phyloP scores from a whole-genome alignment of 1,140 invertebrate genomes.

The Drosophila busckii region DNA sequence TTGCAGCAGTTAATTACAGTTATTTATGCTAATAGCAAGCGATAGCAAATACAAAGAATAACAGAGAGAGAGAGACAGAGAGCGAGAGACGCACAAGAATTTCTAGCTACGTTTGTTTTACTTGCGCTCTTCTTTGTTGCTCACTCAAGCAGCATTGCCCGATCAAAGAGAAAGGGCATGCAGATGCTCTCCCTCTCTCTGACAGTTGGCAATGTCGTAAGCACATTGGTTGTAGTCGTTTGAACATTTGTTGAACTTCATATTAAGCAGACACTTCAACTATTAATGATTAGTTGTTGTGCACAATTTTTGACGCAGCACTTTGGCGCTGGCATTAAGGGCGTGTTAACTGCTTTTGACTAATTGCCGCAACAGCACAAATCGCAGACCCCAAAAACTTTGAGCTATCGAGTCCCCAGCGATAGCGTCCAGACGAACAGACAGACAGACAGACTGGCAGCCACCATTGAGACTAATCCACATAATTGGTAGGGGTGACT shows the following conservation, averaged over 20 bases:
- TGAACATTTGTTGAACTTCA: too few species aligned
- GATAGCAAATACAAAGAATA: too few species aligned
- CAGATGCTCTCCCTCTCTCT: too few species aligned
- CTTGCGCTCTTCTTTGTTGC: slow-evolving; percentile 5
- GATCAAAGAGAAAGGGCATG: too few species aligned
- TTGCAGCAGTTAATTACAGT: too few species aligned
- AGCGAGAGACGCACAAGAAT: neutral
- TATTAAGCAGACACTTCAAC: too few species aligned
- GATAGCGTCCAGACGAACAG: neutral
- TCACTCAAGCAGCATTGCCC: too few species aligned
- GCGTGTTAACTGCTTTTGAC: slow-evolving; percentile 45
- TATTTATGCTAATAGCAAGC: too few species aligned
- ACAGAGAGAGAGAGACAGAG: too few species aligned
- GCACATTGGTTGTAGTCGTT: too few species aligned
- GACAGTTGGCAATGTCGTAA: too few species aligned
- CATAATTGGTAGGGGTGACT: slow-evolving; percentile 24
- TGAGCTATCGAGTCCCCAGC: slow-evolving; percentile 5
- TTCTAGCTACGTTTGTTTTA: neutral
- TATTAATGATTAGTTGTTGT: slow-evolving; percentile 21
- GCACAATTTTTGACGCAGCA: slow-evolving; percentile 21
- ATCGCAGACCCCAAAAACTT: slow-evolving; percentile 43
- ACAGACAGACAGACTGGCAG: neutral
- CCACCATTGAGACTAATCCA: slow-evolving; percentile 34
- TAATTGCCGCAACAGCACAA: slow-evolving; percentile 40
- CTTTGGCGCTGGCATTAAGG: slow-evolving; percentile 26